Evolutionary conservation across 2,888 invertebrate genomes (phyloP).

Genomic region (Sarcophaga rosellei): DNA sequence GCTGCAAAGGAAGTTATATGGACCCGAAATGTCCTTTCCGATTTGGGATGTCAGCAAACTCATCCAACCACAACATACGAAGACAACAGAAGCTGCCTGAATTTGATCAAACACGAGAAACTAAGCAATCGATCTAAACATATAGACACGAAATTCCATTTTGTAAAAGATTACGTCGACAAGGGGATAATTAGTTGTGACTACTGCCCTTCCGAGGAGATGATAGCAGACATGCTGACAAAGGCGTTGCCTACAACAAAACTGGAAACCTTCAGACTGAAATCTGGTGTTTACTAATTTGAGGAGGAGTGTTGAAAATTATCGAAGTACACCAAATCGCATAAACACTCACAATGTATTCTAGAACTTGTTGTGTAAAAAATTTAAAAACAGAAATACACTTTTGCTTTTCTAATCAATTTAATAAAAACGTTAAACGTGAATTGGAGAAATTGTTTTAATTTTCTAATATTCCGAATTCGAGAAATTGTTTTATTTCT

Average conservation of each 20-base stretch:
- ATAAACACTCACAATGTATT: too few species aligned
- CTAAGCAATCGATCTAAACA: slow-evolving; percentile 37
- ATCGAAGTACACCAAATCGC: neutral
- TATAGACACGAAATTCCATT: slow-evolving; percentile 31
- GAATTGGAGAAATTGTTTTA: too few species aligned
- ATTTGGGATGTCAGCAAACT: neutral
- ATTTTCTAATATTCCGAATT: too few species aligned
- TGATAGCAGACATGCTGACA: slow-evolving; percentile 46
- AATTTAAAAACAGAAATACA: too few species aligned
- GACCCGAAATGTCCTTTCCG: slow-evolving; percentile 27
- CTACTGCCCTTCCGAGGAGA: slow-evolving; percentile 42
- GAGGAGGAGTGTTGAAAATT: slow-evolving; percentile 1
- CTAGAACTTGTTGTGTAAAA: too few species aligned
- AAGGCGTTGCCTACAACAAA: slow-evolving; percentile 11
- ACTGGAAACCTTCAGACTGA: slow-evolving; percentile 5
- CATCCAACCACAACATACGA: slow-evolving; percentile 32
- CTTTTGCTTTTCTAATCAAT: too few species aligned
- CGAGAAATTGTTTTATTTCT: too few species aligned
- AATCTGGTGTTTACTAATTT: neutral
- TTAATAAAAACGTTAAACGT: too few species aligned
- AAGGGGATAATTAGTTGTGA: slow-evolving; percentile 20
- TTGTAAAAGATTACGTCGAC: slow-evolving; percentile 42
- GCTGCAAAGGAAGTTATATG: slow-evolving; percentile 42
- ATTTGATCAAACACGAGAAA: slow-evolving; percentile 31
- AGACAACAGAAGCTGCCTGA: slow-evolving; percentile 45